These are phyloP conservation scores for Schmidtea mediterranea DNA, from an alignment of 1,140 invertebrate species.

Conservation along the genomic window DNA sequence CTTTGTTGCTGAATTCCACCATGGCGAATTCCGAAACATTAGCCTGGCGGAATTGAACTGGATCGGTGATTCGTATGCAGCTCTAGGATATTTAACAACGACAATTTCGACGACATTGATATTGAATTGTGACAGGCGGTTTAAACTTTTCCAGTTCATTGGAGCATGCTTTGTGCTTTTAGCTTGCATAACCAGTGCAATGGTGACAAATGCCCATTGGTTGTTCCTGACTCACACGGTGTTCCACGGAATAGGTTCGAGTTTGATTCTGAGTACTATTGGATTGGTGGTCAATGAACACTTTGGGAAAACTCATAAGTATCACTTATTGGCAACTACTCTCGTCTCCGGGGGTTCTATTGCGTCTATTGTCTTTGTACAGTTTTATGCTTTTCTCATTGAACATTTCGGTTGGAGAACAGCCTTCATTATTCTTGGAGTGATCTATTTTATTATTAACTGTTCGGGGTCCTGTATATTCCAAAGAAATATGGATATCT, in stretches of 20 bases:
- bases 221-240: constrained; percentile 5
- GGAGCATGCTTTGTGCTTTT: neutral
- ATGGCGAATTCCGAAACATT: neutral
- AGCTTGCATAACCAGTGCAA: neutral
- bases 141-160: neutral
- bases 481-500: neutral
- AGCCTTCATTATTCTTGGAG: constrained; percentile 1
- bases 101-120: constrained; percentile 2
- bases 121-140: neutral
- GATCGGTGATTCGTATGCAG: constrained; percentile 6
- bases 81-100: constrained; percentile 4
- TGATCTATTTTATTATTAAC: constrained; percentile 5
- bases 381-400: constrained; percentile 5
- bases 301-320: constrained; percentile 4
- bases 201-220: constrained; percentile 5
- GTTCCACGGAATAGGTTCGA: constrained; percentile 2
- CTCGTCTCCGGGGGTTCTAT: constrained; percentile 2
- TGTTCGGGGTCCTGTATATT: neutral
- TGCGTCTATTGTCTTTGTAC: constrained; percentile 6
- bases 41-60: constrained; percentile 3
- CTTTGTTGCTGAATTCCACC: neutral
- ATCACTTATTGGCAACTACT: constrained; percentile 5
- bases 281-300: constrained; percentile 6
- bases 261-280: neutral
- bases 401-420: constrained; percentile 1